These are phyloP conservation scores for Lasiurus borealis DNA, from an alignment of 2,113 vertebrate species.

Conservation along the genomic window DNA sequence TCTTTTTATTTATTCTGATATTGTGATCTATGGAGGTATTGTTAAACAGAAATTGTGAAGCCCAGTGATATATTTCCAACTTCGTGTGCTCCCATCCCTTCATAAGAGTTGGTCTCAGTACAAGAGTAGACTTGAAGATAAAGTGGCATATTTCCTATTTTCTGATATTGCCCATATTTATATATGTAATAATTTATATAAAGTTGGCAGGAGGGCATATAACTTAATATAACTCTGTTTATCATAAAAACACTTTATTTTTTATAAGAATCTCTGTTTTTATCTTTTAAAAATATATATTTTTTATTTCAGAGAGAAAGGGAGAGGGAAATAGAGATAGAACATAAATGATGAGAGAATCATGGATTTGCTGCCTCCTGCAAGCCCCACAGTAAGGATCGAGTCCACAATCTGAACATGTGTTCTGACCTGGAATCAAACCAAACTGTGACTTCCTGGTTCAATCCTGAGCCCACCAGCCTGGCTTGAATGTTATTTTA, in stretches of 20 bases:
- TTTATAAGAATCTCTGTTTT: conserved; percentile 44
- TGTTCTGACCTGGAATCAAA: too few relatives aligned
- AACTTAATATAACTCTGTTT: neutral
- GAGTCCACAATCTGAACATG: too few relatives aligned
- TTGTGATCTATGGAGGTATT: neutral
- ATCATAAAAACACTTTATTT: neutral
- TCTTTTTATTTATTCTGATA: neutral
- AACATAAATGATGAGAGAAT: too few relatives aligned
- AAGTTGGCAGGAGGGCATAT: neutral
- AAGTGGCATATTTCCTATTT: neutral
- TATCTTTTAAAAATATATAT: neutral
- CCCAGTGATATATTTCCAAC: neutral
- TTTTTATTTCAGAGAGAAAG: too few relatives aligned
- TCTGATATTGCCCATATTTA: conserved; percentile 13
- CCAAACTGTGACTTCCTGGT: too few relatives aligned
- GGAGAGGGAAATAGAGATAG: too few relatives aligned
- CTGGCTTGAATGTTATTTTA: too few relatives aligned
- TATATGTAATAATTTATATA: conserved; percentile 6
- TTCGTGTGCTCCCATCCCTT: rapidly evolving
- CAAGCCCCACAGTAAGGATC: too few relatives aligned
- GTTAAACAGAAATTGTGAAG: neutral
- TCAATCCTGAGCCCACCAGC: too few relatives aligned
- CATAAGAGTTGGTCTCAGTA: neutral
- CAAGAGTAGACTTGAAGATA: neutral
- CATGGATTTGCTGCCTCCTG: too few relatives aligned